phyloP scores from a whole-genome alignment of 2,888 invertebrate species.

The Asteroscopus sphinx region DNA sequence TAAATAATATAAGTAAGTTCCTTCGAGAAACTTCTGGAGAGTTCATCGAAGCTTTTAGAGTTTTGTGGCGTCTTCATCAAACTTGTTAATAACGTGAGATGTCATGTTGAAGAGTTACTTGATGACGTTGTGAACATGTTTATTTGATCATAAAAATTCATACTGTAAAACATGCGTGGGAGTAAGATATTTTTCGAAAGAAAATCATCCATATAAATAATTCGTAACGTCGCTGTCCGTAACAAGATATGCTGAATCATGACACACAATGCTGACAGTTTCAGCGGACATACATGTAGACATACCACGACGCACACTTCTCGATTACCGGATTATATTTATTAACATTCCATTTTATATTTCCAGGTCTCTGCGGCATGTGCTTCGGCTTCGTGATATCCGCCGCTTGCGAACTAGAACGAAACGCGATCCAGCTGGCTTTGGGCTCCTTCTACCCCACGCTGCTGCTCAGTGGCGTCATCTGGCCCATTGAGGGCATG shows the following conservation, averaged over 20 bases:
- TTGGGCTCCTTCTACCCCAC: slow-evolving; percentile 98
- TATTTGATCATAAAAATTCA: slow-evolving; percentile 20
- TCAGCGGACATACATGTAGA: too few relatives aligned
- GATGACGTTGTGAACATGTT: slow-evolving; percentile 12
- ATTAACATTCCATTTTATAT: background rate
- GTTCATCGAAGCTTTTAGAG: slow-evolving; percentile 51
- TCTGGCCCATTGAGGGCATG: slow-evolving; percentile 99
- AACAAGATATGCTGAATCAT: too few relatives aligned
- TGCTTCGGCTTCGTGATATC: slow-evolving; percentile 98
- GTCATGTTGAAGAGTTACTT: slow-evolving; percentile 42
- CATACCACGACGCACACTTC: too few relatives aligned
- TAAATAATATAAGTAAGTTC: slow-evolving; percentile 51
- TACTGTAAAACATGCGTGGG: too few relatives aligned
- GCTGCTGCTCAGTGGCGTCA: slow-evolving; percentile 96
- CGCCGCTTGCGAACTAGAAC: slow-evolving; percentile 96
- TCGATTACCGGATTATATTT: too few relatives aligned
- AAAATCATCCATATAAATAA: too few relatives aligned
- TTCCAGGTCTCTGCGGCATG: slow-evolving; percentile 96
- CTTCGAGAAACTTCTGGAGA: slow-evolving; percentile 49
- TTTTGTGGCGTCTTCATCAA: slow-evolving; percentile 52
- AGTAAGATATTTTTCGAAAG: too few relatives aligned
- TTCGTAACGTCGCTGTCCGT: too few relatives aligned
- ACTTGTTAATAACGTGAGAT: slow-evolving; percentile 61
- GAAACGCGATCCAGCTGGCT: slow-evolving; percentile 97
- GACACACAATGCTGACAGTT: too few relatives aligned